Evolutionary conservation across 64 coral and sea anemone genomes (phyloP).

Genomic region (Actinia tenebrosa): DNA sequence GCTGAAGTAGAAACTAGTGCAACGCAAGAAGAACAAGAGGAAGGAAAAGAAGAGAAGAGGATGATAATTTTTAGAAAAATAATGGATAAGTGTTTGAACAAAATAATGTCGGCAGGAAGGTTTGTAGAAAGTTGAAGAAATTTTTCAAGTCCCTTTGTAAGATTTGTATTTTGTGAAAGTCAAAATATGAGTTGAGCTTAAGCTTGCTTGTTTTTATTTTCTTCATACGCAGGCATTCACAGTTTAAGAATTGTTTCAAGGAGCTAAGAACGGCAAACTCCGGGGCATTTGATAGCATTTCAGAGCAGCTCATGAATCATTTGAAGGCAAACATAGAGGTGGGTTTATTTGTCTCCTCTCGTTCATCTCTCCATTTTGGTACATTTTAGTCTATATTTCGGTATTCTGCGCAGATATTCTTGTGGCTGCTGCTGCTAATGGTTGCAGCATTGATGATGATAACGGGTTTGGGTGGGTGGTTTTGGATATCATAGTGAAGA

Average conservation of each 20-base stretch:
- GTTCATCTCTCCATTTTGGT: no score
- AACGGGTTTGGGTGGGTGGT: no score
- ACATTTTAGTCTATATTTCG: no score
- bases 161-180: no score
- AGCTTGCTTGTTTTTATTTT: neutral
- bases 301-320: slow-evolving; percentile 76
- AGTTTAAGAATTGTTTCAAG: slow-evolving; percentile 58
- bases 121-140: neutral
- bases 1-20: neutral
- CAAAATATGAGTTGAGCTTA: no score
- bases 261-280: slow-evolving; percentile 66
- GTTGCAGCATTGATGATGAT: no score
- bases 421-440: no score
- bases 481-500: no score
- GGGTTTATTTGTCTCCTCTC: neutral
- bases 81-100: slow-evolving; percentile 73
- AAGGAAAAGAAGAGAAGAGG: slow-evolving; percentile 41
- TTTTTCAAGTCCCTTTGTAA: no score
- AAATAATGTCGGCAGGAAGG: slow-evolving; percentile 80
- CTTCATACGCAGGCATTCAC: slow-evolving; percentile 46
- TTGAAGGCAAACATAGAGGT: slow-evolving; percentile 81
- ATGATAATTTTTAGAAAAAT: slow-evolving; percentile 55
- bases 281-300: slow-evolving; percentile 56
- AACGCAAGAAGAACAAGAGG: slow-evolving; percentile 17
- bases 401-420: no score